Conservation (phyloP, 1,140 invertebrate species). For the Lethocerus indicus region DNA sequence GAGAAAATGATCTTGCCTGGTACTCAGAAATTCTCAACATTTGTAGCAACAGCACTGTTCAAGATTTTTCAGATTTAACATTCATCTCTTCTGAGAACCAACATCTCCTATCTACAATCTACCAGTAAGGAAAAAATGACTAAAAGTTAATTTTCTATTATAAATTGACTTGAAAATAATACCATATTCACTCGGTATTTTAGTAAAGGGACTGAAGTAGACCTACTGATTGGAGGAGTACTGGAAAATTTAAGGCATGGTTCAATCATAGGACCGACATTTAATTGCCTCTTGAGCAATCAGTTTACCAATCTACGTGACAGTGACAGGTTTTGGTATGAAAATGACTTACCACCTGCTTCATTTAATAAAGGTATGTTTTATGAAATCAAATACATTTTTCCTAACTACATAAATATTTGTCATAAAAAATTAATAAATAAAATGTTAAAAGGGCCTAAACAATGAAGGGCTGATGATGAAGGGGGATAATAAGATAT, state of each 20-base stretch:
- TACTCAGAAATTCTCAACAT: slow-evolving; percentile 4
- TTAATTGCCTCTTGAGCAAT: slow-evolving; percentile 62
- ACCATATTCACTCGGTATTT: slow-evolving; percentile 11
- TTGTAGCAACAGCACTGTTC: slow-evolving; percentile 2
- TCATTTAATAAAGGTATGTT: slow-evolving; percentile 42
- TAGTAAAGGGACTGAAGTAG: slow-evolving; percentile 61
- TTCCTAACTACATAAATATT: too few species aligned
- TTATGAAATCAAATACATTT: not conserved
- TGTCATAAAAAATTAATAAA: too few species aligned
- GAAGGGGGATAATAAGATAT: too few species aligned
- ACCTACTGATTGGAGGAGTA: slow-evolving; percentile 69
- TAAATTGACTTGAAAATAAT: slow-evolving; percentile 2
- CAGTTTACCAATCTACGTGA: slow-evolving; percentile 65
- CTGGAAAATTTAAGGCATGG: slow-evolving; percentile 64
- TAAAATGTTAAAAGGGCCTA: too few species aligned
- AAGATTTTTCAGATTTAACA: slow-evolving; percentile 1
- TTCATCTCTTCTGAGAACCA: slow-evolving; percentile 3
- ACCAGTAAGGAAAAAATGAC: slow-evolving; percentile 1
- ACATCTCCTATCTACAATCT: slow-evolving; percentile 5
- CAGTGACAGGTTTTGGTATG: slow-evolving; percentile 88
- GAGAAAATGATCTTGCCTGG: not conserved
- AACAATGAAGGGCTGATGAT: too few species aligned
- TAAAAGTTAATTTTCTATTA: not conserved
- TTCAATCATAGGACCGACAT: slow-evolving; percentile 68
- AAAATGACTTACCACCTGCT: slow-evolving; percentile 84